These are phyloP conservation scores for Tachystola acroxantha DNA, from an alignment of 2,888 invertebrate species.

Conservation along the genomic window DNA sequence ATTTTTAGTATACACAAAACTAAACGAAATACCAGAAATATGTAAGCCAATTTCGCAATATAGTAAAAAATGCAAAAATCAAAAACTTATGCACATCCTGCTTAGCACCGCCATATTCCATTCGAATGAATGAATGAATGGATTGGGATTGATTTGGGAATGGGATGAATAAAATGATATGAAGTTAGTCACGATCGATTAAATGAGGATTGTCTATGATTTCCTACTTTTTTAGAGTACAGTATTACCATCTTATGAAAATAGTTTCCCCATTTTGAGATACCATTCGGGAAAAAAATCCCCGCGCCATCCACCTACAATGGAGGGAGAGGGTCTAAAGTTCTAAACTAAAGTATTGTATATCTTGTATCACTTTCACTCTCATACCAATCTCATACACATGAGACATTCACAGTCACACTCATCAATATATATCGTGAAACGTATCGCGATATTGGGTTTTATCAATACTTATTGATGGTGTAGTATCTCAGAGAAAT, in stretches of 20 bases:
- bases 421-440: no score
- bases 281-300: no score
- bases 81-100: constrained; percentile 71
- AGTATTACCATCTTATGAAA: background rate
- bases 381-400: no score
- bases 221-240: no score
- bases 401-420: no score
- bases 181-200: constrained; percentile 12
- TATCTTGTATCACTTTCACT: no score
- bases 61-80: constrained; percentile 56
- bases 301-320: no score
- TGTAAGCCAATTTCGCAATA: constrained; percentile 42
- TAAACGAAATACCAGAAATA: constrained; percentile 29
- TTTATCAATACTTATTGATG: no score
- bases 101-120: constrained; percentile 74
- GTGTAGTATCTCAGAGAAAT: no score
- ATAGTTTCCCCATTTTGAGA: background rate
- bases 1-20: constrained; percentile 27
- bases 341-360: no score
- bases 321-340: no score
- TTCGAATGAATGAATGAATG: constrained; percentile 42
- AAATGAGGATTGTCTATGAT: constrained; percentile 13
- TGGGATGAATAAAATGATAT: constrained; percentile 28
- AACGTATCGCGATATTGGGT: no score
- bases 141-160: constrained; percentile 12